Evolutionary conservation across 1,140 invertebrate species (phyloP).

Genomic region (Solen grandis): DNA sequence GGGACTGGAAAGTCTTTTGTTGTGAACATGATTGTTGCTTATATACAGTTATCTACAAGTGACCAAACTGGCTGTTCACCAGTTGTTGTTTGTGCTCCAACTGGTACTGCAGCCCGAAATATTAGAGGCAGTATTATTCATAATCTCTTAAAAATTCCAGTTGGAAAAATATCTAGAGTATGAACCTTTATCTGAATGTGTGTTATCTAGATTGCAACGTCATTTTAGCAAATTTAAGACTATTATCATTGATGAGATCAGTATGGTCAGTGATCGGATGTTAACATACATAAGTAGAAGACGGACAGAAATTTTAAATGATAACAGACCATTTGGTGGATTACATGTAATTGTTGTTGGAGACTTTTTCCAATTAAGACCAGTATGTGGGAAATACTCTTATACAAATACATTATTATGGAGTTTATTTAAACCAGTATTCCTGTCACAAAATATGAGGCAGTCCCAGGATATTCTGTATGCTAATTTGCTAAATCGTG

Average conservation of each 20-base stretch:
- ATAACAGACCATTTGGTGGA: conserved; percentile 48
- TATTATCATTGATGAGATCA: conserved; percentile 41
- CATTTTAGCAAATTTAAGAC: conserved; percentile 15
- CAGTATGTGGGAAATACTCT: conserved; percentile 19
- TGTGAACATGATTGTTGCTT: conserved; percentile 19
- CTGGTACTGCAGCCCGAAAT: conserved; percentile 46
- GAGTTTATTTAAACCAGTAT: conserved; percentile 57
- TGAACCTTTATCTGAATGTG: conserved; percentile 11
- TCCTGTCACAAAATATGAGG: conserved; percentile 56
- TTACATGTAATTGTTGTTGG: conserved; percentile 52
- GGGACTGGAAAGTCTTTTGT: conserved; percentile 47
- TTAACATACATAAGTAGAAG: conserved; percentile 46
- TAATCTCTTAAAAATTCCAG: conserved; percentile 35
- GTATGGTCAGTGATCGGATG: conserved; percentile 30
- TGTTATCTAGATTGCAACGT: conserved; percentile 10
- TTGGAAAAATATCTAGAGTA: conserved; percentile 5
- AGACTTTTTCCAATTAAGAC: conserved; percentile 51
- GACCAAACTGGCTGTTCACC: conserved; percentile 3
- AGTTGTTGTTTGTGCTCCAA: conserved; percentile 55
- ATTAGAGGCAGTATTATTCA: conserved; percentile 41
- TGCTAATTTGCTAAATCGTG: conserved; percentile 43
- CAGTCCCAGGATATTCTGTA: conserved; percentile 29
- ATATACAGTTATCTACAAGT: conserved; percentile 25
- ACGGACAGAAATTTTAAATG: conserved; percentile 42
- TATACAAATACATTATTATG: conserved; percentile 49